phyloP scores from a whole-genome alignment of 2,888 invertebrate genomes.

The Oxyscelio sp. region DNA sequence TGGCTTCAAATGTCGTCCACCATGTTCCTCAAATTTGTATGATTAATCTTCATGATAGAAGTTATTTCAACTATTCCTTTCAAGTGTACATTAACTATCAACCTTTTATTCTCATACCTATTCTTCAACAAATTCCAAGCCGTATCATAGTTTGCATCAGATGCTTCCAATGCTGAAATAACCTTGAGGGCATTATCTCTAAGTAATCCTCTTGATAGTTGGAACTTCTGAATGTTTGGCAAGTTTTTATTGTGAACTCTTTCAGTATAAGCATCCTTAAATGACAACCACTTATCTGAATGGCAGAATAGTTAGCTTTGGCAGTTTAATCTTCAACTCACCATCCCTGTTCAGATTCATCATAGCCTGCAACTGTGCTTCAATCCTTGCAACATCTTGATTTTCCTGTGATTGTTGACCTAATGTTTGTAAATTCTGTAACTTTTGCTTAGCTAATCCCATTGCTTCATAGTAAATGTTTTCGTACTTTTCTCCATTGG shows the following conservation, averaged over 20 bases:
- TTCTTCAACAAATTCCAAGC: background rate
- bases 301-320: background rate
- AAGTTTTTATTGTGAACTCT: background rate
- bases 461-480: constrained; percentile 6
- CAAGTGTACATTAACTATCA: background rate
- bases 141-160: background rate
- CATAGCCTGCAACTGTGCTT: background rate
- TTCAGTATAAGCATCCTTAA: background rate
- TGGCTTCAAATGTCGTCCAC: background rate
- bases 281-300: background rate
- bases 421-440: background rate
- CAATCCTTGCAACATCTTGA: background rate
- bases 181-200: background rate
- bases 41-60: background rate
- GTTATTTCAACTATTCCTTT: background rate
- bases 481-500: constrained; percentile 16
- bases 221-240: background rate
- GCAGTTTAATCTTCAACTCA: background rate
- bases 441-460: background rate
- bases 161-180: background rate
- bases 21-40: background rate
- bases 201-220: background rate
- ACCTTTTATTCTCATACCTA: background rate
- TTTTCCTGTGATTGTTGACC: background rate
- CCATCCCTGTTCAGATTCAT: background rate